Evolutionary conservation across 2,797 vertebrate genomes (phyloP), one percentile per base, ranked within the genome.

Genomic region (Cryptoblepharus egeriae): DNA sequence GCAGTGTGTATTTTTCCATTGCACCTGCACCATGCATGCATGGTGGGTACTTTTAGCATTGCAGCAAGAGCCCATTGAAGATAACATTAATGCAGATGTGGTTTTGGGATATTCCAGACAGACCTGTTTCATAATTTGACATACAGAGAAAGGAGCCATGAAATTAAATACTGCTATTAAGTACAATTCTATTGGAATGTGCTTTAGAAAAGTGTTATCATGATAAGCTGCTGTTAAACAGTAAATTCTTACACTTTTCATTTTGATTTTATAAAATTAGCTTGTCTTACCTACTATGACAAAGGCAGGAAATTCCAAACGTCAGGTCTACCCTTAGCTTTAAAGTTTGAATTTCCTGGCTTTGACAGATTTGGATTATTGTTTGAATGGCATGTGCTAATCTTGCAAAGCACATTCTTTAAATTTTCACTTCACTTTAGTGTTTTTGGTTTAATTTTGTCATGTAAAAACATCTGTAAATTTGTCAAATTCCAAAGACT

Each of bases 281-380:
- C 28, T 77, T 61, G 68, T 24, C 68, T 45, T 70, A 73, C 24
- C n/a, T 55, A 69, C 39, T 26, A 57, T 13, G 24, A 68, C 79
- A 87, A 85, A 74, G 68, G 32, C 68, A 77, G 77, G 77, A 73
- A 55, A 80, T 87, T 68, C 81, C 63, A 24, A 77, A 87, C 39
- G 58, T 74, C 32, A 72, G 42, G 61, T 52, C 42, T 65, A 77
- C 55, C 61, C 52, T 80, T 83, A 42, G 63, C 35, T 71, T n/a
- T 83, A 76, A 86, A 76, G n/a, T 52, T 77, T 83, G 73, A 24
- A 77, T 80, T 80, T 77, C 78, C 81, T 77, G 81, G 55, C 57
- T 87, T 80, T 83, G 63, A 80, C 35, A 80, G 61, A 80, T 80
- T 20, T 68, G 45, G 74, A 32, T 85, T 49, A 80, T 32, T 74